These are phyloP conservation scores for Polylopha cassiicola DNA, from an alignment of 2,888 invertebrate species.

Conservation along the genomic window DNA sequence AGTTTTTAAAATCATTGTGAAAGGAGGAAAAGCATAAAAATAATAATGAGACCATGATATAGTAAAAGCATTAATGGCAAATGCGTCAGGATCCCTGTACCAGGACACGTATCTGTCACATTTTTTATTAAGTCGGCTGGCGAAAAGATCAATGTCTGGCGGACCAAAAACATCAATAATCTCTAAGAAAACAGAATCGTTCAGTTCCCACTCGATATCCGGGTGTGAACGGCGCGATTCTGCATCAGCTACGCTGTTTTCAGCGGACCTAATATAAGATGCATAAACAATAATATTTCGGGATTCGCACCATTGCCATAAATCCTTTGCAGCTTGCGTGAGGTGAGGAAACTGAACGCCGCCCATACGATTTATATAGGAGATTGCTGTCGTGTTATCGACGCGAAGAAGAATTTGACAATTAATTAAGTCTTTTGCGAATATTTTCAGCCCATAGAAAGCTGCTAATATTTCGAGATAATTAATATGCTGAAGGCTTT, in stretches of 20 bases:
- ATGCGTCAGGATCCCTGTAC: no score
- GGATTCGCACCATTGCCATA: constrained; percentile 18
- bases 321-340: constrained; percentile 2
- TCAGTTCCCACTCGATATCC: constrained; percentile 23
- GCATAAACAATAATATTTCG: constrained; percentile 16
- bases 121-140: no score
- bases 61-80: no score
- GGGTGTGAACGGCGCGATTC: constrained; percentile 16
- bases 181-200: constrained; percentile 7
- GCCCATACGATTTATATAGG: constrained; percentile 17
- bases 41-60: no score
- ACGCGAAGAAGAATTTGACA: constrained; percentile 20
- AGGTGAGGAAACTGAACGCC: constrained; percentile 15
- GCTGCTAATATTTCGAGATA: constrained; percentile 19
- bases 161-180: constrained; percentile 18
- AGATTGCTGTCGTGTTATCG: constrained; percentile 22
- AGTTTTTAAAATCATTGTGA: no score
- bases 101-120: no score
- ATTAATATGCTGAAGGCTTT: constrained; percentile 18
- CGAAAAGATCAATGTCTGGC: constrained; percentile 29
- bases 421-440: constrained; percentile 11
- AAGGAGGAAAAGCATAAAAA: no score
- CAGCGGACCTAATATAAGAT: constrained; percentile 20
- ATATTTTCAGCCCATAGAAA: constrained; percentile 18
- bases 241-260: constrained; percentile 20